Evolutionary conservation across 1,140 invertebrate species (phyloP), one percentile per base, ranked within the genome.

Genomic region (Brachionus manjavacas): DNA sequence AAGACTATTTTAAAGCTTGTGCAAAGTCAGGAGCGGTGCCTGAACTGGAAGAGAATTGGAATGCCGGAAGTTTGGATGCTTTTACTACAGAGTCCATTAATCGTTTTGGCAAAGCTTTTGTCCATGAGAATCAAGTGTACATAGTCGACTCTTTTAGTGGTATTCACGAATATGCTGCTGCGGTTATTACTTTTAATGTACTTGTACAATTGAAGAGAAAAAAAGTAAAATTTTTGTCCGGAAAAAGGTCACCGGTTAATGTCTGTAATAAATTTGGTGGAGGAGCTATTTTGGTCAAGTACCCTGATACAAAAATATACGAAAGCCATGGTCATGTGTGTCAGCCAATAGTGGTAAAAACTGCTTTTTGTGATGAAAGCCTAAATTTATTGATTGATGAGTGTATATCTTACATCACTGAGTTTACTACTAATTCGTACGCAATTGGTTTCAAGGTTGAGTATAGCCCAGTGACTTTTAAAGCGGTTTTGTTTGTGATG

Each of bases 391-490:
- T 72, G 41, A 20, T 72, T 20, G 68, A 72, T 16, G 68, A 72
- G 9, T 72, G 31, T 16, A 41, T 72, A 6, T 72, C 68, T 39
- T 72, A 72, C 39, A 41, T 72, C 6, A 72, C 68, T 43, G 68
- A 72, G n/a, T 72, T 20, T 41, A 72, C 68, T 16, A 16, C 11
- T n/a, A 72, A 72, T 16, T 72, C 68, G 2, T 72, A 72, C 9
- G 68, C 35, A 72, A 72, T 72, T 41, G 68, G 68, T 20, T 72
- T 72, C 16, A 72, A 72, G 43, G 68, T 72, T 16, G 68, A 72
- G 8, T 72, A 72, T 41, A 23, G 41, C 31, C 68, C 68, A 41
- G 31, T 14, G 8, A 6, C 16, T n/a, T 72, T 72, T n/a, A 72
- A 72, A 72, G 28, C 68, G 4, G 4, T 39, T 41, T 41, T 72